Conservation (phyloP, 2,888 invertebrate species). For the Operophtera brumata region DNA sequence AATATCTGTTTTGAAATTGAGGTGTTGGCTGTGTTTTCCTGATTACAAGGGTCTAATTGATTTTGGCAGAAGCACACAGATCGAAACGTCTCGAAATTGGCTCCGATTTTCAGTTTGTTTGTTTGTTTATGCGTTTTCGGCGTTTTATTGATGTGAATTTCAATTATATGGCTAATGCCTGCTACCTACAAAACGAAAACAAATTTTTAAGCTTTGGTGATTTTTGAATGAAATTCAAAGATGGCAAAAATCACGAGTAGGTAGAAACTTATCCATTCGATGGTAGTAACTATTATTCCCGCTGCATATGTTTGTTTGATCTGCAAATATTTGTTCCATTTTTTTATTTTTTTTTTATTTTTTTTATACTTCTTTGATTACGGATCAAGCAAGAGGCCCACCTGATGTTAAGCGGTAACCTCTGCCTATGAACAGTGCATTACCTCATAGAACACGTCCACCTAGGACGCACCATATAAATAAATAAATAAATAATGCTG, state of each 20-base stretch:
- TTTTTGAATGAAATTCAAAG: background rate
- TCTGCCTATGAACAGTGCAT: too few relatives aligned
- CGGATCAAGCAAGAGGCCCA: too few relatives aligned
- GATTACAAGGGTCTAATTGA: slow-evolving; percentile 71
- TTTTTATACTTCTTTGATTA: too few relatives aligned
- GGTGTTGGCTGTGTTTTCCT: slow-evolving; percentile 29
- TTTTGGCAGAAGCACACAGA: slow-evolving; percentile 66
- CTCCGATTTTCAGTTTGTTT: slow-evolving; percentile 45
- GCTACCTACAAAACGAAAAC: slow-evolving; percentile 21
- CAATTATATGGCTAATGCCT: slow-evolving; percentile 41
- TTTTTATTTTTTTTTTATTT: too few relatives aligned
- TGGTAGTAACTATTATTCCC: too few relatives aligned
- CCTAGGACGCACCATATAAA: too few relatives aligned
- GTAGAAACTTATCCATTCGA: background rate
- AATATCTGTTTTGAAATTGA: background rate
- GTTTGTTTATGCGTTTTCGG: slow-evolving; percentile 49
- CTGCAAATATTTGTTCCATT: too few relatives aligned
- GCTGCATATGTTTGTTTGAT: too few relatives aligned
- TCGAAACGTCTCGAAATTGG: slow-evolving; percentile 60
- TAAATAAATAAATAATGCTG: too few relatives aligned
- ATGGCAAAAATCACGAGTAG: background rate
- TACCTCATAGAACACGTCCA: too few relatives aligned
- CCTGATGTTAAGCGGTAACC: too few relatives aligned
- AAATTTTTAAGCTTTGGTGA: background rate
- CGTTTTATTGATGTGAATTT: slow-evolving; percentile 47